Percentiles rank a stretch among this genome's conserved stretches.
Conservation (phyloP, 2,888 invertebrate genomes). For the Ctena decussata region DNA sequence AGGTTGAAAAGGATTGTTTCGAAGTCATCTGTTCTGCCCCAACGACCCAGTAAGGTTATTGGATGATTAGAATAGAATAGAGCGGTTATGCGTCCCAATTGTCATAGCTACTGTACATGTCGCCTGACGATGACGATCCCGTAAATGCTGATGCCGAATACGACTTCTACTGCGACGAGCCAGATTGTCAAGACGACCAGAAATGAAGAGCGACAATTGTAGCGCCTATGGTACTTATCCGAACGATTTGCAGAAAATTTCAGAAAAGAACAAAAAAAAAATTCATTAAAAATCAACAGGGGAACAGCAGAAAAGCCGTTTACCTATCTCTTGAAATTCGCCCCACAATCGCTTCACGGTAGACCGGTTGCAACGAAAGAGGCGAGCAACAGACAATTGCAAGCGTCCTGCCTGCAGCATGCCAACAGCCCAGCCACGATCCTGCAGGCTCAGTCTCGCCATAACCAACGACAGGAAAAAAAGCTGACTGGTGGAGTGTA, state of each 20-base stretch:
- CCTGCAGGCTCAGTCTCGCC: background rate
- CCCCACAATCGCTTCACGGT: background rate
- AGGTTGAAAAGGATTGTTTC: no score
- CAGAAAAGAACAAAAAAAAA: background rate
- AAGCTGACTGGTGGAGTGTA: background rate
- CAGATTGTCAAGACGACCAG: background rate
- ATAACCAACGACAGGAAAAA: background rate
- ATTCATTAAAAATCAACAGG: background rate
- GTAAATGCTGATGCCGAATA: background rate
- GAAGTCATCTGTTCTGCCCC: no score
- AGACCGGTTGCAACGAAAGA: background rate
- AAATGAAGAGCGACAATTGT: background rate
- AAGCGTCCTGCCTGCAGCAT: background rate
- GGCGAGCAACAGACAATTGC: background rate
- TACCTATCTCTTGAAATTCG: background rate
- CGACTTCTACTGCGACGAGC: slow-evolving; percentile 9
- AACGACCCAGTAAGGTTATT: no score
- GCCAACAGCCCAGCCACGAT: background rate
- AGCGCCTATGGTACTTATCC: no score
- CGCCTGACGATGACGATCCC: background rate
- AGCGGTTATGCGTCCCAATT: slow-evolving; percentile 25
- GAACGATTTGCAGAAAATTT: background rate
- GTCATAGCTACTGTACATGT: no score
- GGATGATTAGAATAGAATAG: no score
- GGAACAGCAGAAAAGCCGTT: background rate